Conservation (phyloP, 2,797 vertebrate species). For the Synaphobranchus kaupii region DNA sequence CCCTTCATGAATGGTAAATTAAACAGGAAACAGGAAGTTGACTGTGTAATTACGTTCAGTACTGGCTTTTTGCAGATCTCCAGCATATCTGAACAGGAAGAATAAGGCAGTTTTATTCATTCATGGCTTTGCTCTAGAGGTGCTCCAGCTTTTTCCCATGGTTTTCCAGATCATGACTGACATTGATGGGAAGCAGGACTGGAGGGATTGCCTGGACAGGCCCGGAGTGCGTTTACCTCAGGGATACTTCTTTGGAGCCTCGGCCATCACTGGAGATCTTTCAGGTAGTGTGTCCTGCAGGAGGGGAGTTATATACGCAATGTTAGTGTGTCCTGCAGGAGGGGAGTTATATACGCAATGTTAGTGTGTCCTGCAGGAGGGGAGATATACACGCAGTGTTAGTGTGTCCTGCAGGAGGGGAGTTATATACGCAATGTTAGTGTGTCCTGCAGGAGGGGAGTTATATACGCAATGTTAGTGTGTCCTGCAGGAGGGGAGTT, state of each 20-base stretch:
- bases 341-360: too few relatives aligned
- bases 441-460: too few relatives aligned
- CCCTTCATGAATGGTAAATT: too few relatives aligned
- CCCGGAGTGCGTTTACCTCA: slow-evolving; percentile 84
- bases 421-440: too few relatives aligned
- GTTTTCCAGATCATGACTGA: slow-evolving; percentile 87
- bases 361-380: slow-evolving; percentile 50
- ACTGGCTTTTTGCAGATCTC: not conserved
- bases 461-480: too few relatives aligned
- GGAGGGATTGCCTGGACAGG: slow-evolving; percentile 91
- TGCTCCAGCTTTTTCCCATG: not conserved
- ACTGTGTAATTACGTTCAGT: too few relatives aligned
- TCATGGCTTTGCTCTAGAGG: too few relatives aligned
- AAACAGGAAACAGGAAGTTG: too few relatives aligned
- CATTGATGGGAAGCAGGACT: slow-evolving; percentile 92
- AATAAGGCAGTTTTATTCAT: not conserved
- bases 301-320: too few relatives aligned
- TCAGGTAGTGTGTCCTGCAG: slow-evolving; percentile 74
- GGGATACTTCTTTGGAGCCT: slow-evolving; percentile 89
- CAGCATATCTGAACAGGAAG: not conserved
- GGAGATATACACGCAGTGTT: slow-evolving; percentile 43
- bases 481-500: too few relatives aligned
- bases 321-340: slow-evolving; percentile 50
- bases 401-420: slow-evolving; percentile 26
- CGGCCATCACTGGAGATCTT: slow-evolving; percentile 90